Conservation (phyloP, 2,888 invertebrate genomes). For the Dioctria linearis region DNA sequence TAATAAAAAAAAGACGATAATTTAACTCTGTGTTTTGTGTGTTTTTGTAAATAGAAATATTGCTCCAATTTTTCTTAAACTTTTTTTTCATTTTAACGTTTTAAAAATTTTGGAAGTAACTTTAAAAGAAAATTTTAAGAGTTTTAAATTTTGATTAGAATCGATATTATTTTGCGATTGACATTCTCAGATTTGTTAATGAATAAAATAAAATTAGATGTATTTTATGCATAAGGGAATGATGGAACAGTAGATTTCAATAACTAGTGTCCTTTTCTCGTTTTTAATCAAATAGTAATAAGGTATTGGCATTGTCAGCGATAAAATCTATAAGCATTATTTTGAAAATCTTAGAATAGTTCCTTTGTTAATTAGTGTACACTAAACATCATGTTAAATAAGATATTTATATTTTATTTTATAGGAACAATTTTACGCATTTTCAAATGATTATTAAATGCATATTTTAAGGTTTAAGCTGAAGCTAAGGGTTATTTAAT, state of each 20-base stretch:
- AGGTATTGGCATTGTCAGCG: not conserved
- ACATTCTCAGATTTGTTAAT: constrained; percentile 55
- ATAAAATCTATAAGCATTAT: constrained; percentile 60
- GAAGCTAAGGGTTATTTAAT: constrained; percentile 31
- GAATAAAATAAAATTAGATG: constrained; percentile 21
- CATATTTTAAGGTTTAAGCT: constrained; percentile 19
- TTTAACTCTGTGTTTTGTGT: constrained; percentile 53
- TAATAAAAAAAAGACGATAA: constrained; percentile 32
- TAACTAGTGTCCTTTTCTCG: constrained; percentile 15
- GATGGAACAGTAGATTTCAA: constrained; percentile 39
- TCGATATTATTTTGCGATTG: constrained; percentile 52
- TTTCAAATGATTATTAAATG: constrained; percentile 5
- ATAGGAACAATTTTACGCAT: not conserved
- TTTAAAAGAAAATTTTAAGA: constrained; percentile 42
- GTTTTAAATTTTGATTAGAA: constrained; percentile 52
- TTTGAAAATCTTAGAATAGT: not conserved
- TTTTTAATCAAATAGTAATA: constrained; percentile 42
- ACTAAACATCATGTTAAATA: no score
- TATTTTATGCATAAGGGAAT: constrained; percentile 30
- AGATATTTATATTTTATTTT: not conserved
- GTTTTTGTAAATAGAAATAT: constrained; percentile 33
- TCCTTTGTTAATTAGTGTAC: not conserved
- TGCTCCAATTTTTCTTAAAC: constrained; percentile 25
- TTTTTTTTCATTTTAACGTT: constrained; percentile 18
- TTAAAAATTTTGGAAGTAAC: not conserved